Evolutionary conservation across 2,888 invertebrate genomes (phyloP).

Genomic region (Deilephila elpenor): DNA sequence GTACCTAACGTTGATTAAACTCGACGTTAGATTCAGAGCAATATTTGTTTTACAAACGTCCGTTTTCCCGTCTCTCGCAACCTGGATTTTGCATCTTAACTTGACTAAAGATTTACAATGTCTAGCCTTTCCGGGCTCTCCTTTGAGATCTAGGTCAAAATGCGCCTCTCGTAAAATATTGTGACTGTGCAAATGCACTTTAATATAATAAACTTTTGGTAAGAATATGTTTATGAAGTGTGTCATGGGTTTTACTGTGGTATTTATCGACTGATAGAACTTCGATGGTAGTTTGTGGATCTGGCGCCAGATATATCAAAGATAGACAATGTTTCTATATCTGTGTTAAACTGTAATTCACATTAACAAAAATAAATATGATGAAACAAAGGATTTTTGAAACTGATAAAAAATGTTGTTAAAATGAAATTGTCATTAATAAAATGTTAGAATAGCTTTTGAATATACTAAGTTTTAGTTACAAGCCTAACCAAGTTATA

Average conservation of each 20-base stretch:
- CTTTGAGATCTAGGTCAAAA: conserved; percentile 21
- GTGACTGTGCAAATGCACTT: conserved; percentile 23
- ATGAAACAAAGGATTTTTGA: too few relatives aligned
- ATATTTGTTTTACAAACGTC: conserved; percentile 15
- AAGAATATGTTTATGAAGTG: not conserved
- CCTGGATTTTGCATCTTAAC: conserved; percentile 23
- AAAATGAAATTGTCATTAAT: too few relatives aligned
- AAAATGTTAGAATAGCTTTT: too few relatives aligned
- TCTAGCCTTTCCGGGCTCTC: conserved; percentile 13
- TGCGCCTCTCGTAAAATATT: conserved; percentile 15
- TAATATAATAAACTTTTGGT: conserved; percentile 16
- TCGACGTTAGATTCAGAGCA: not conserved
- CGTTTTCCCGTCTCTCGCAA: not conserved
- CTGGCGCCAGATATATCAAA: not conserved
- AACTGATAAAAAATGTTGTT: too few relatives aligned
- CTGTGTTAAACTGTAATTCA: too few relatives aligned
- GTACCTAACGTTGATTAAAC: not conserved
- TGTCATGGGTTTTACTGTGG: not conserved
- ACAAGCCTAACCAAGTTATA: too few relatives aligned
- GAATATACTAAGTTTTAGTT: too few relatives aligned
- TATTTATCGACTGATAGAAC: not conserved
- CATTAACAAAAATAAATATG: too few relatives aligned
- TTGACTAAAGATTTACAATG: conserved; percentile 26
- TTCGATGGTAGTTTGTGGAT: not conserved
- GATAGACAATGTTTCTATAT: too few relatives aligned